A percentile compares a stretch with the other conserved stretches of the same genome.
Evolutionary conservation across 2,888 invertebrate genomes (phyloP).

Genomic region (Agrypnus murinus): DNA sequence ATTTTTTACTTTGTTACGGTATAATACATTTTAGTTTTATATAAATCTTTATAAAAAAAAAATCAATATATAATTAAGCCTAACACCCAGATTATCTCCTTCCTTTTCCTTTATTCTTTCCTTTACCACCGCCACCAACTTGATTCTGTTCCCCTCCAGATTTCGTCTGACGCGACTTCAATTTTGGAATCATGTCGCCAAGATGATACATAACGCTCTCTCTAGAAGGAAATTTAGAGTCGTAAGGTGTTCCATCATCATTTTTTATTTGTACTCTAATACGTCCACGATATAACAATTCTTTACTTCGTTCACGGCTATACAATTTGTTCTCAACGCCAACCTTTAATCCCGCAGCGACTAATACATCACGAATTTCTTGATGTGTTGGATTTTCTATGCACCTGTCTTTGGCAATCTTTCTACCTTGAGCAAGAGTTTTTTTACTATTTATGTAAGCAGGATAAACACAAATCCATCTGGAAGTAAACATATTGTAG

Average conservation of each 20-base stretch:
- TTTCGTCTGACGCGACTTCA: slow-evolving; percentile 85
- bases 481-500: slow-evolving; percentile 66
- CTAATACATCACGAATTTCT: slow-evolving; percentile 95
- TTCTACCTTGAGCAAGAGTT: slow-evolving; percentile 91
- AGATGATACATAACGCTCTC: slow-evolving; percentile 86
- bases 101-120: slow-evolving; percentile 62
- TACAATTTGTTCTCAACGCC: slow-evolving; percentile 96
- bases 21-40: slow-evolving; percentile 17
- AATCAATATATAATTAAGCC: background rate
- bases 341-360: slow-evolving; percentile 87
- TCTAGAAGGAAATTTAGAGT: slow-evolving; percentile 82
- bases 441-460: slow-evolving; percentile 96
- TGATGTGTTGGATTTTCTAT: slow-evolving; percentile 96
- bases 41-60: slow-evolving; percentile 4
- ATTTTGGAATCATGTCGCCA: slow-evolving; percentile 83
- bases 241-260: slow-evolving; percentile 87
- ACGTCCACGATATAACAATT: slow-evolving; percentile 88
- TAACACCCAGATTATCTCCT: slow-evolving; percentile 46
- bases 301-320: slow-evolving; percentile 92
- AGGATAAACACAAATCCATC: slow-evolving; percentile 98
- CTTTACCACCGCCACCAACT: slow-evolving; percentile 58
- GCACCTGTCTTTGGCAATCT: slow-evolving; percentile 87
- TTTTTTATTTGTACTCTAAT: slow-evolving; percentile 94
- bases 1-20: slow-evolving; percentile 4
- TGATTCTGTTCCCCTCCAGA: slow-evolving; percentile 64